Conservation (phyloP, 2,888 invertebrate genomes). For the Drosophila koepferae region DNA sequence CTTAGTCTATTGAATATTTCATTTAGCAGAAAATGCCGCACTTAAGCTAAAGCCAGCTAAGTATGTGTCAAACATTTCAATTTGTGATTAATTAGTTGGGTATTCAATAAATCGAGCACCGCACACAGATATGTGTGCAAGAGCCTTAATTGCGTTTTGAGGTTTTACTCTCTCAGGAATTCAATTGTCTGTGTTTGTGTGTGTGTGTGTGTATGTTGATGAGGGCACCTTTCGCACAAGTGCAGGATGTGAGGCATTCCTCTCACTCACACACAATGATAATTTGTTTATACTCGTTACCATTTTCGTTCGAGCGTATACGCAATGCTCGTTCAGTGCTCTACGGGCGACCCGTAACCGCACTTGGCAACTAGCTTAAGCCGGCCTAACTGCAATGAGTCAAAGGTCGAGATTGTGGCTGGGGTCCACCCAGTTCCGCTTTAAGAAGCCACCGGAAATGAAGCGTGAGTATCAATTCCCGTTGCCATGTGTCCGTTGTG, state of each 20-base stretch:
- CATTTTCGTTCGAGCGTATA: conserved; percentile 15
- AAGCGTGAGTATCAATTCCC: conserved; percentile 53
- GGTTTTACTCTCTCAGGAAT: conserved; percentile 25
- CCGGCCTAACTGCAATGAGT: conserved; percentile 49
- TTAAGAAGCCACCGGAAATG: conserved; percentile 64
- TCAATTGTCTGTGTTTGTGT: background rate
- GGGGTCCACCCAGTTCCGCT: conserved; percentile 61
- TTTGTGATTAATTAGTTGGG: conserved; percentile 49
- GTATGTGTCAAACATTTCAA: conserved; percentile 34
- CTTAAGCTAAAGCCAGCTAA: background rate
- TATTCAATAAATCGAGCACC: conserved; percentile 19
- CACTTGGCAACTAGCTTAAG: conserved; percentile 30
- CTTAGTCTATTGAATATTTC: background rate
- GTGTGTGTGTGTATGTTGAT: conserved; percentile 21
- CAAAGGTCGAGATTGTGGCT: conserved; percentile 47
- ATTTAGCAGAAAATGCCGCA: background rate
- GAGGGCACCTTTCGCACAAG: conserved; percentile 5
- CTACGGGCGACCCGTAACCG: conserved; percentile 16
- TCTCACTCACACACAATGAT: conserved; percentile 22
- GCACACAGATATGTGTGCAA: conserved; percentile 24
- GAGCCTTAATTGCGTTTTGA: conserved; percentile 59
- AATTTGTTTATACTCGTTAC: conserved; percentile 56
- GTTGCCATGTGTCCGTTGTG: conserved; percentile 19
- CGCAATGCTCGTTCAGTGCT: background rate
- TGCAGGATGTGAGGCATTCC: conserved; percentile 13